Evolutionary conservation across 37 sponge, comb jelly and placozoan genomes (phyloP), one percentile per base, ranked within the genome.

Genomic region (Mnemiopsis leidyi): DNA sequence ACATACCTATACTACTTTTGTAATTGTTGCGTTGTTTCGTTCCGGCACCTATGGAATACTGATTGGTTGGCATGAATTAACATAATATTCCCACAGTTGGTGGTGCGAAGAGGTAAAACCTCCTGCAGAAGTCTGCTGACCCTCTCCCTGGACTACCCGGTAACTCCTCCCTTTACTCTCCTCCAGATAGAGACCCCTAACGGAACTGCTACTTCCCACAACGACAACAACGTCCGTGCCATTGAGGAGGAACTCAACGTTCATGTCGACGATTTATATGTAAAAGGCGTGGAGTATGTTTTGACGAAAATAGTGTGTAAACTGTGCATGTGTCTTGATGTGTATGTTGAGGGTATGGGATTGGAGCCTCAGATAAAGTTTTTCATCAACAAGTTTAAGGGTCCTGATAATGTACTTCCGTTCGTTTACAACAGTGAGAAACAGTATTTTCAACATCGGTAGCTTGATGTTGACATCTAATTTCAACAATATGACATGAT

Each of bases 341-440:
- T 85, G 48, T 85, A 85, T 39, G 61, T 85, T 7, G 90, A 85
- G 90, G 90, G 90, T 13, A 85, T 85, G 90, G 90, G 90, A 85
- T 18, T 85, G 48, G 90, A 85, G 90, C 90, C 90, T 0, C 90
- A 85, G 90, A 85, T 85, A 28, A 85, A 85, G 61, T 85, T 85
- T 37, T 85, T 85, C 48, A 38, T 85, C 61, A 85, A 33, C 61
- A 85, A 85, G 61, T 85, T 85, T 28, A 85, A 85, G 90, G 90
- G 90, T 23, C 90, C 90, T 23, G 40, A 38, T 40, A 85, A 85
- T 39, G 36, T 85, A 3, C 61, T 85, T 25, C 90, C 90, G 40
- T 85, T 28, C 23, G 90, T 85, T 85, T 85, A 28, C 23, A 85
- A 85, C 48, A 40, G 61, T 26, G 90, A 85, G 39, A 85, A 85